Evolutionary conservation across 2,797 vertebrate genomes (phyloP), one percentile per base, ranked within the genome.

Genomic region (Alauda arvensis): DNA sequence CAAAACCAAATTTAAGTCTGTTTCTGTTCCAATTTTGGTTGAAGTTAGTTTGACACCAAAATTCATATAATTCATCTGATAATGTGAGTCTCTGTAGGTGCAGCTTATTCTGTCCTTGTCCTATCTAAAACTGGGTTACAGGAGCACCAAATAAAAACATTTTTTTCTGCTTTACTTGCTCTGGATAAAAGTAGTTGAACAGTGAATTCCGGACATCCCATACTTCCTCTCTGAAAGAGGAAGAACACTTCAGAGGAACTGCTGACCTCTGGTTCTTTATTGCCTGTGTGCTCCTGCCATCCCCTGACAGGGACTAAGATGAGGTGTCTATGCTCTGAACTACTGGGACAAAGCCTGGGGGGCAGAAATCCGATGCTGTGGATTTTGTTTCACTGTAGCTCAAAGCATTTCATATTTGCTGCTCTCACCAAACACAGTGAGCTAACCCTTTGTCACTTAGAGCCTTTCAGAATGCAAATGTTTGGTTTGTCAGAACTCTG

Each of bases 401-500:
- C 39, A 20, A 48, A 43, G 43, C 51, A 28, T 77, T 92, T 70
- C 12, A 5, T 52, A 12, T 46, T 66, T 57, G n/a, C 34, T 71
- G 77, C 70, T 77, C 13, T 61, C 69, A 21, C 55, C 59, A 29
- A 63, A 43, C 31, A 7, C 26, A 45, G 51, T 3, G 2, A 83
- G 33, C 60, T 66, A 42, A 66, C 70, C 52, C 67, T 81, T 55
- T 85, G 63, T 68, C 82, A 28, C 19, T 57, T 43, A 8, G 23
- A 83, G 85, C 85, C 45, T 78, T 65, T 83, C 74, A 72, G 74
- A 93, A 45, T 75, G 87, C 85, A 62, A 23, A 34, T 53, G 56
- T 83, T 94, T 83, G 81, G 60, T 76, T 89, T 78, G 81, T 79
- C 78, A 60, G 65, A 49, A 57, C 65, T 78, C 74, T 80, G 20